These are phyloP conservation scores for Diorhabda sublineata DNA, from an alignment of 1,140 invertebrate genomes.

Conservation along the genomic window DNA sequence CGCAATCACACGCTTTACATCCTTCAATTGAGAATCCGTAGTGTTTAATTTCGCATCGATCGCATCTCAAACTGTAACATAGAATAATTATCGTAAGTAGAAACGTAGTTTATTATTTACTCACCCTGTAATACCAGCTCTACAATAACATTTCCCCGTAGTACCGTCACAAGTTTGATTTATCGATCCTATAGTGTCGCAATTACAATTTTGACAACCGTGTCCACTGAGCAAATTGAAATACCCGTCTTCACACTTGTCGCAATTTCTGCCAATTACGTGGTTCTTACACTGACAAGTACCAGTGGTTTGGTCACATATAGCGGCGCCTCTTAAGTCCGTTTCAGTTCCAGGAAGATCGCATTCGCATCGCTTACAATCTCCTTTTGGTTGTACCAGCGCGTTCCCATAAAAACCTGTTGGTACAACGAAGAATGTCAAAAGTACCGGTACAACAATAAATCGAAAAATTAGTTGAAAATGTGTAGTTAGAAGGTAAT, in stretches of 20 bases:
- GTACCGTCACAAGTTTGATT: constrained; percentile 76
- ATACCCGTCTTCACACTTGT: constrained; percentile 81
- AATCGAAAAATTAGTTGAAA: too few species aligned
- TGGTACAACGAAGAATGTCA: constrained; percentile 13
- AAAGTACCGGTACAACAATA: neutral
- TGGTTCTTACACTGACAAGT: constrained; percentile 83
- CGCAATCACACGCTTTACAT: constrained; percentile 83
- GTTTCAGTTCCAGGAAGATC: constrained; percentile 73
- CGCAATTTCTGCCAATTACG: constrained; percentile 84
- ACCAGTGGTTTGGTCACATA: constrained; percentile 77
- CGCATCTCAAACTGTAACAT: constrained; percentile 62
- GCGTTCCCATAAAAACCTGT: constrained; percentile 83
- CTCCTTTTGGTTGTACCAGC: constrained; percentile 79
- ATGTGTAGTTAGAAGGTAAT: too few species aligned
- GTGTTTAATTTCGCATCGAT: constrained; percentile 77
- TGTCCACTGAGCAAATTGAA: constrained; percentile 78
- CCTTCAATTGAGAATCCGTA: constrained; percentile 87
- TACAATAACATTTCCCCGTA: constrained; percentile 84
- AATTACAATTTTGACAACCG: constrained; percentile 82
- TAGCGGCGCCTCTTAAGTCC: constrained; percentile 60
- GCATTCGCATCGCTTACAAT: constrained; percentile 86
- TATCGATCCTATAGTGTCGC: constrained; percentile 78
- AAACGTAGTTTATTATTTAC: constrained; percentile 6
- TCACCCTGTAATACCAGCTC: constrained; percentile 77
- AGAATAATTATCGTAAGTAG: neutral